Conservation (phyloP, 2,888 invertebrate genomes). For the Molanna angustata region DNA sequence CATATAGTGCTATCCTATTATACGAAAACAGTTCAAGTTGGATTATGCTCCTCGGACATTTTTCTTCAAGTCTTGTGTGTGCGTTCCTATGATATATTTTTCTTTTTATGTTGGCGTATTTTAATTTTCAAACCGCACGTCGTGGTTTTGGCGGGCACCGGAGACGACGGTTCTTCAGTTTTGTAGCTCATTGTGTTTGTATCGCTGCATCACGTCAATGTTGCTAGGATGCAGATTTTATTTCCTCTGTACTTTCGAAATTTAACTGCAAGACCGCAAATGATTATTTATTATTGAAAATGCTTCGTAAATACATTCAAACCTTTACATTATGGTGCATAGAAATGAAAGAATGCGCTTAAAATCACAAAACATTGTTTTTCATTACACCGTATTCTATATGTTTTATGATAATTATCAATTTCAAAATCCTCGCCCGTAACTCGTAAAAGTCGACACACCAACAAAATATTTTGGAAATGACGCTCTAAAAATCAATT, state of each 20-base stretch:
- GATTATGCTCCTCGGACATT: conserved; percentile 6
- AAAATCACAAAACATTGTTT: too few relatives aligned
- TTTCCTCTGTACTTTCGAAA: conserved; percentile 49
- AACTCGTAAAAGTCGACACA: too few relatives aligned
- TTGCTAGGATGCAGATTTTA: conserved; percentile 30
- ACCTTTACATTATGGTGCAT: conserved; percentile 22
- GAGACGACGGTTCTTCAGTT: conserved; percentile 20
- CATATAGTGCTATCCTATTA: too few relatives aligned
- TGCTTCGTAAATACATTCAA: conserved; percentile 29
- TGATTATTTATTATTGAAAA: conserved; percentile 44
- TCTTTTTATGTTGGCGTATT: conserved; percentile 39
- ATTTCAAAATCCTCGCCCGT: too few relatives aligned
- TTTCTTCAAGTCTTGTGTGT: conserved; percentile 17
- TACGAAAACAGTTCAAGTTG: too few relatives aligned
- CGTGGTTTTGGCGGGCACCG: conserved; percentile 39
- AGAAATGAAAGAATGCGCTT: conserved; percentile 26
- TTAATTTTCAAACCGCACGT: conserved; percentile 57
- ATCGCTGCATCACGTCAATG: conserved; percentile 19
- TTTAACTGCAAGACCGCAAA: conserved; percentile 48
- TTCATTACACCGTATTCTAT: too few relatives aligned
- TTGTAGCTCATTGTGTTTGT: conserved; percentile 30
- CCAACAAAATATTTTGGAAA: too few relatives aligned
- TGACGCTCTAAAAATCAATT: too few relatives aligned
- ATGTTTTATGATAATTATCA: too few relatives aligned
- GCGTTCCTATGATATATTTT: conserved; percentile 29